phyloP scores from a whole-genome alignment of 2,113 vertebrate genomes.

The Archilochus colubris region DNA sequence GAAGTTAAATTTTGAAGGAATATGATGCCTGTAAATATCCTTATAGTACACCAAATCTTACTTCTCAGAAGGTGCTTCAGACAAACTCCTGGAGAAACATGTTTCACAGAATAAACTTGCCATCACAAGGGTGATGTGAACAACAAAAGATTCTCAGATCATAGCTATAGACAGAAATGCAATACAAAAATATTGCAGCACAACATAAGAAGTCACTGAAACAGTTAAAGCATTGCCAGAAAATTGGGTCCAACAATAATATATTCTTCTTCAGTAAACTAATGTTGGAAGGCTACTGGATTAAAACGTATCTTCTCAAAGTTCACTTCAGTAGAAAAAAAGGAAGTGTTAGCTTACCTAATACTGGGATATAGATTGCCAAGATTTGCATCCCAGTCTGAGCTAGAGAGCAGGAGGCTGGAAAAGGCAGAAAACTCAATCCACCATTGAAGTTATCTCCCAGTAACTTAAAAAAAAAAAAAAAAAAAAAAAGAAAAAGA shows the following conservation, averaged over 20 bases:
- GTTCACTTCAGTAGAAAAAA: background rate
- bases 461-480: background rate
- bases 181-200: background rate
- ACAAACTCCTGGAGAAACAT: background rate
- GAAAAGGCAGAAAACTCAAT: background rate
- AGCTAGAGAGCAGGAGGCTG: background rate
- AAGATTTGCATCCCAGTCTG: background rate
- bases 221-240: background rate
- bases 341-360: background rate
- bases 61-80: background rate
- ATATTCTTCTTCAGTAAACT: too few relatives aligned
- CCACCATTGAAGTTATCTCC: accelerated
- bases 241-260: background rate
- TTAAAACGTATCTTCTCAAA: background rate
- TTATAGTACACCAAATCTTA: accelerated
- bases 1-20: background rate
- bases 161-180: background rate
- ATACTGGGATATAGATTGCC: background rate
- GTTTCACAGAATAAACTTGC: background rate
- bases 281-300: background rate
- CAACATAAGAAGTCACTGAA: background rate
- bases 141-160: background rate
- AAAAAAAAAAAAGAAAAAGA: background rate
- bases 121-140: background rate
- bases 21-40: background rate